Conservation (phyloP, 2,888 invertebrate species). For the Meliscaeva auricollis region DNA sequence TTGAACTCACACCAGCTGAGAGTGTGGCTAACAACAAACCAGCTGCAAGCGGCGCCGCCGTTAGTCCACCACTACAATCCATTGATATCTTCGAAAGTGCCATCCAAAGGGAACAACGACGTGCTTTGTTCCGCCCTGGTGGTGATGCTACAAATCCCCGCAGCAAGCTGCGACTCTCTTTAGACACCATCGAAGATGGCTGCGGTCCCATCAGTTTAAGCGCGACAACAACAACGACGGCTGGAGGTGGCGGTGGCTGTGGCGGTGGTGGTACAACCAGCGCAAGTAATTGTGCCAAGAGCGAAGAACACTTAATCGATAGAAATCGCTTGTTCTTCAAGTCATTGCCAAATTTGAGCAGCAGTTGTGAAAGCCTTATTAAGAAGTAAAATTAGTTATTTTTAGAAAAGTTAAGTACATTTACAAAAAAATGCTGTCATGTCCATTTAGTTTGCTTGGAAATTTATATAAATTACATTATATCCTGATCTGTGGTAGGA, state of each 20-base stretch:
- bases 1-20: slow-evolving; percentile 58
- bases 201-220: slow-evolving; percentile 52
- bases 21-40: slow-evolving; percentile 38
- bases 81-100: slow-evolving; percentile 80
- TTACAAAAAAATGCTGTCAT: slow-evolving; percentile 41
- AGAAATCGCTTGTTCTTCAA: slow-evolving; percentile 85
- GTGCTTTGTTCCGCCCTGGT: slow-evolving; percentile 51
- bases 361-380: slow-evolving; percentile 88
- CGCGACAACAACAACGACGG: slow-evolving; percentile 59
- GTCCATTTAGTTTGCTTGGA: slow-evolving; percentile 66
- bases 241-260: slow-evolving; percentile 45
- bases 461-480: slow-evolving; percentile 40
- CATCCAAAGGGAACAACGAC: slow-evolving; percentile 80
- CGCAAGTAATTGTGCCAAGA: slow-evolving; percentile 73
- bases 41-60: slow-evolving; percentile 45
- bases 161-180: slow-evolving; percentile 81
- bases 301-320: slow-evolving; percentile 78
- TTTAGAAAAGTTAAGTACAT: slow-evolving; percentile 18
- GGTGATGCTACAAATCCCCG: slow-evolving; percentile 83
- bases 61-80: slow-evolving; percentile 77
- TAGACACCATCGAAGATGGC: slow-evolving; percentile 80
- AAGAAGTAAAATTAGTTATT: slow-evolving; percentile 81
- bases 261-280: slow-evolving; percentile 58
- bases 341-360: slow-evolving; percentile 90
- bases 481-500: slow-evolving; percentile 54